Percentiles rank a stretch among this genome's conserved stretches.
Conservation (phyloP, 2,113 vertebrate genomes). For the Acinonyx jubatus region DNA sequence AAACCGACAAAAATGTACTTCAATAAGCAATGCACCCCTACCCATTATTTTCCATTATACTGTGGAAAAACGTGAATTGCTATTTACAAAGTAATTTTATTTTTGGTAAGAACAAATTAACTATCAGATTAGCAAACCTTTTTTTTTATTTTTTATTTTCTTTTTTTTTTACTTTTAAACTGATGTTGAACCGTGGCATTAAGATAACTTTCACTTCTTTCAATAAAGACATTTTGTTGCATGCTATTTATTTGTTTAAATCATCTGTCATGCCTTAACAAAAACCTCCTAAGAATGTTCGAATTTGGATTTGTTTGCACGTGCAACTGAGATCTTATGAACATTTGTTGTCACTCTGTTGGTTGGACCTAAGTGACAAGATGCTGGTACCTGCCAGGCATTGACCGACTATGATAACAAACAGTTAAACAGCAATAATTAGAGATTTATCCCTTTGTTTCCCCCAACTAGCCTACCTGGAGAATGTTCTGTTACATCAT, state of each 20-base stretch:
- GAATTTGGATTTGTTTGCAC: conserved; percentile 88
- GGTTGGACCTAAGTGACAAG: conserved; percentile 85
- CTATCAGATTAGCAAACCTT: conserved; percentile 84
- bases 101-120: conserved; percentile 91
- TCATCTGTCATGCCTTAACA: conserved; percentile 96
- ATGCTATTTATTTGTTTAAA: conserved; percentile 96
- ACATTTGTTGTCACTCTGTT: conserved; percentile 85
- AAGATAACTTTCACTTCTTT: conserved; percentile 88
- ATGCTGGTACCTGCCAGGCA: conserved; percentile 91
- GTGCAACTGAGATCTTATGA: conserved; percentile 91
- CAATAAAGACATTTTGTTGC: conserved; percentile 91
- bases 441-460: conserved; percentile 88
- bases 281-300: conserved; percentile 86
- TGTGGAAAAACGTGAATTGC: conserved; percentile 93
- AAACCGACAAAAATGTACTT: conserved; percentile 96
- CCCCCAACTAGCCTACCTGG: conserved; percentile 89
- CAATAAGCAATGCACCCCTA: conserved; percentile 96
- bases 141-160: conserved; percentile 71
- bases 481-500: conserved; percentile 93
- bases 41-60: conserved; percentile 90
- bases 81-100: conserved; percentile 93
- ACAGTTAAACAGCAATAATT: conserved; percentile 89
- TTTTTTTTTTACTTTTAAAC: conserved; percentile 76
- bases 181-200: conserved; percentile 87
- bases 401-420: conserved; percentile 92